Base-by-base conservation (phyloP, 1,140 invertebrate species). In the Cataglyphis hispanica region DNA sequence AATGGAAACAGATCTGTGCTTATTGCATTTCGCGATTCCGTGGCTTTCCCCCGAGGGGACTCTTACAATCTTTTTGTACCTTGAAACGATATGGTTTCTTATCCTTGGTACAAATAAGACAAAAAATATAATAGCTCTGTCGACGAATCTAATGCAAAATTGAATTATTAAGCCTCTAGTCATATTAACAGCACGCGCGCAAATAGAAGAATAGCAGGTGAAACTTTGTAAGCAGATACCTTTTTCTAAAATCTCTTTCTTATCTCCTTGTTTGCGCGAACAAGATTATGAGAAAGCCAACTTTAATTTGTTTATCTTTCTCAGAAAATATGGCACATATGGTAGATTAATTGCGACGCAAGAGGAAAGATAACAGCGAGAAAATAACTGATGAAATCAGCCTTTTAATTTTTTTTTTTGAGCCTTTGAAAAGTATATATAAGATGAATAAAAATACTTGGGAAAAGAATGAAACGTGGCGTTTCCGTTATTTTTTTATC, bases 121-220 rank as follows among this genome's bases (percentile, higher is more conserved):
- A 78, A 84, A 60, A 74, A 31, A 87, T 43, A 43, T 43, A 76
- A 58, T 75, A 86, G 76, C 63, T 81, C 69, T 77, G 63, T 83
- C 61, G 83, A 83, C 83, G 76, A 89, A 19, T 43, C 40, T 92
- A 88, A 86, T 40, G 60, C 81, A 91, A 87, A 88, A 90, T 89
- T 88, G 85, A 78, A 77, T 93, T 91, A 91, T 92, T 90, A 90
- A 87, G 85, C 89, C 90, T 94, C 93, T 94, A 93, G 93, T 94
- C 93, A 93, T 92, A 91, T 81, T 90, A 86, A 88, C 46, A 86
- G 87, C 84, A 87, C 63, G 64, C 86, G 84, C 87, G 76, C 63
- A 50, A 50, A 50, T 50, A 50, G 25, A 85, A 87, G 86, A 86
- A 75, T 46, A 53, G 43, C 50, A 74, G 22, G 58, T 84, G 37